A percentile compares a stretch with the other conserved stretches of the same genome.
phyloP scores from a whole-genome alignment of 2,113 vertebrate species.

The Misgurnus mizolepis region DNA sequence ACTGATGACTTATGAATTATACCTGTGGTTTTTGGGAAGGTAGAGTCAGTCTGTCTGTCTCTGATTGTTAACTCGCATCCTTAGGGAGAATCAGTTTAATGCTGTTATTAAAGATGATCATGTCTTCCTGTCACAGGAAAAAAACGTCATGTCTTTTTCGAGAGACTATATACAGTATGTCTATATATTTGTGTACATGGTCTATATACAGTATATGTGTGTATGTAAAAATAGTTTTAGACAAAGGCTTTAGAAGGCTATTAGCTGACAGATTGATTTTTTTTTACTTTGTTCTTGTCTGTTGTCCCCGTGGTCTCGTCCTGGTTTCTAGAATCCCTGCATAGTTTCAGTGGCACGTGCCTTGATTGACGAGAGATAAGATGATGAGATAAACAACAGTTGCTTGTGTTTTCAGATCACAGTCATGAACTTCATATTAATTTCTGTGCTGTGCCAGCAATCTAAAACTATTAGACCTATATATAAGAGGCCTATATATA shows the following conservation, averaged over 20 bases:
- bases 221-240: neutral
- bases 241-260: neutral
- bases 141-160: neutral
- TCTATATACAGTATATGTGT: neutral
- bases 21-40: too few relatives aligned
- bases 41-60: too few relatives aligned
- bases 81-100: neutral
- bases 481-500: too few relatives aligned
- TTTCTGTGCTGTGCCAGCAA: neutral
- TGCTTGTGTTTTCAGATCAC: neutral
- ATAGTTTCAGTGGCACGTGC: slow-evolving; percentile 10
- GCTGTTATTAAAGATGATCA: slow-evolving; percentile 21
- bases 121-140: slow-evolving; percentile 30
- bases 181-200: neutral
- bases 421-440: neutral
- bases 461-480: too few relatives aligned
- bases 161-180: neutral
- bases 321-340: slow-evolving; percentile 1
- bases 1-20: too few relatives aligned
- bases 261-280: too few relatives aligned
- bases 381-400: neutral
- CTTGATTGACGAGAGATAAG: too few relatives aligned
- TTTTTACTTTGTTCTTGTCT: neutral
- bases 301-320: slow-evolving; percentile 10
- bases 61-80: too few relatives aligned